Evolutionary conservation across 2,888 invertebrate genomes (phyloP).

Genomic region (Chrysodeixis includens): DNA sequence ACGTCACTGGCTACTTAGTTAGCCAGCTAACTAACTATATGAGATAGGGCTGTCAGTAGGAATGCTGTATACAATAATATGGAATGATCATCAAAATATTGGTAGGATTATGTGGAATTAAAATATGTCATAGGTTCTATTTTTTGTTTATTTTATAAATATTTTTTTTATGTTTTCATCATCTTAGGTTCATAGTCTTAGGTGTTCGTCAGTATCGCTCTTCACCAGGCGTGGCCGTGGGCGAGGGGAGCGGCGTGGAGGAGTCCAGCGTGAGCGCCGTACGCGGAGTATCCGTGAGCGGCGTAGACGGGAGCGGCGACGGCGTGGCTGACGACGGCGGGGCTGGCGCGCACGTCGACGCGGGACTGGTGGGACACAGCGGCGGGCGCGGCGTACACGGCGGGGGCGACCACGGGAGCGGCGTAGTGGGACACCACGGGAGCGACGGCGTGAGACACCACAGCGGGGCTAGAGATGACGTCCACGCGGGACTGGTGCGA

Average conservation of each 20-base stretch:
- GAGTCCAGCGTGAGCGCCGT: conserved; percentile 58
- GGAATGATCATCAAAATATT: too few species aligned
- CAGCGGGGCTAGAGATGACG: conserved; percentile 63
- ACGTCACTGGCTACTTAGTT: too few species aligned
- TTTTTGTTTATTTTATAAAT: conserved; percentile 26
- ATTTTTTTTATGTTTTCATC: conserved; percentile 20
- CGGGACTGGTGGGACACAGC: conserved; percentile 75
- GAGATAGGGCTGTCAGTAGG: too few species aligned
- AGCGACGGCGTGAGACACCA: conserved; percentile 71
- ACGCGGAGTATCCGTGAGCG: conserved; percentile 60
- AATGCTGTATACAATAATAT: too few species aligned
- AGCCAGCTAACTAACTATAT: too few species aligned
- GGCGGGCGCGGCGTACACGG: conserved; percentile 62
- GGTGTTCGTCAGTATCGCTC: conserved; percentile 46
- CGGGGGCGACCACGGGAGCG: conserved; percentile 64
- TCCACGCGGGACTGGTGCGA: conserved; percentile 83
- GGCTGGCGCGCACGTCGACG: conserved; percentile 69
- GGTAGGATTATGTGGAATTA: neutral
- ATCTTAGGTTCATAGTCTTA: conserved; percentile 37
- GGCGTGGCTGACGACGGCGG: conserved; percentile 65
- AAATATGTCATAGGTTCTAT: conserved; percentile 5
- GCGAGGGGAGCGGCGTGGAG: conserved; percentile 47
- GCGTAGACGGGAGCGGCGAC: conserved; percentile 59
- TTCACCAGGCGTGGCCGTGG: conserved; percentile 59
- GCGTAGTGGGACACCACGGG: conserved; percentile 66